These are phyloP conservation scores for Heliconius himera DNA, from an alignment of 1,140 invertebrate species.

Conservation along the genomic window DNA sequence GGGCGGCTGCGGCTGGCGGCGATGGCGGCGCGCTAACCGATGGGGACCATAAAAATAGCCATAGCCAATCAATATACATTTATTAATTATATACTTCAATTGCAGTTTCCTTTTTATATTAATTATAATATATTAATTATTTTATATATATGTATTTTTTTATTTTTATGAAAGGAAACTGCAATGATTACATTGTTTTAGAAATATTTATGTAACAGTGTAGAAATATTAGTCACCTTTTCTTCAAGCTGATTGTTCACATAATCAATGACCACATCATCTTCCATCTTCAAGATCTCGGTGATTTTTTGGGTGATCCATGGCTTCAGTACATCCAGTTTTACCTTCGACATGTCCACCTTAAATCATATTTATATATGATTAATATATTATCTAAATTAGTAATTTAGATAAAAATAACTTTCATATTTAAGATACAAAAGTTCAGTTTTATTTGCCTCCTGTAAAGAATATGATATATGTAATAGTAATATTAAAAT, in stretches of 20 bases:
- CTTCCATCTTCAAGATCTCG: constrained; percentile 97
- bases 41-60: constrained; percentile 82
- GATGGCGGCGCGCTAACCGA: constrained; percentile 78
- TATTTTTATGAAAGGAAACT: constrained; percentile 64
- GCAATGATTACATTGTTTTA: constrained; percentile 78
- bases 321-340: constrained; percentile 98
- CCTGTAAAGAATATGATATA: too few relatives aligned
- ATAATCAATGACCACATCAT: constrained; percentile 99
- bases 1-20: constrained; percentile 66
- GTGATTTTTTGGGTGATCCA: constrained; percentile 99
- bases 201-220: constrained; percentile 52
- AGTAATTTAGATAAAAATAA: too few relatives aligned
- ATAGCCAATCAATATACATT: constrained; percentile 82
- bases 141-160: background rate
- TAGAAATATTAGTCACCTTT: constrained; percentile 84
- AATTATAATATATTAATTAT: background rate
- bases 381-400: too few relatives aligned
- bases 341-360: constrained; percentile 99
- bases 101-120: constrained; percentile 70
- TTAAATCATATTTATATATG: constrained; percentile 73
- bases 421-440: too few relatives aligned
- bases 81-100: constrained; percentile 69
- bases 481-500: too few relatives aligned
- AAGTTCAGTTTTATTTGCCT: background rate
- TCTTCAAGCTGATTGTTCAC: constrained; percentile 99